Conservation (phyloP, 1,140 invertebrate species). For the Neoseiulus cucumeris region DNA sequence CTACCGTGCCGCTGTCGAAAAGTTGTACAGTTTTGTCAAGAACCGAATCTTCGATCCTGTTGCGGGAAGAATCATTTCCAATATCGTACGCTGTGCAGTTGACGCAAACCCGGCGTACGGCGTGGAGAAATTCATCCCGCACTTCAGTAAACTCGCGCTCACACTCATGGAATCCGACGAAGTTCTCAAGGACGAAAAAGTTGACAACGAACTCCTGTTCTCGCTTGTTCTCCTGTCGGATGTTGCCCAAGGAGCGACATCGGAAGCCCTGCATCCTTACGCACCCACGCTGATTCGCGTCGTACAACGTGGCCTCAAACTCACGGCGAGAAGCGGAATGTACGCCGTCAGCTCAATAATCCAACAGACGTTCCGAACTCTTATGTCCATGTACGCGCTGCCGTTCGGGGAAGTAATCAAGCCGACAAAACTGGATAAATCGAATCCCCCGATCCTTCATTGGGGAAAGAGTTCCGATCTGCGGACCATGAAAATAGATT, state of each 20-base stretch:
- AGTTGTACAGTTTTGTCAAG: neutral
- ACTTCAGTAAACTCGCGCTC: constrained; percentile 40
- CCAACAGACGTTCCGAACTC: constrained; percentile 33
- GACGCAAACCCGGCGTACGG: constrained; percentile 39
- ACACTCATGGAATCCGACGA: constrained; percentile 37
- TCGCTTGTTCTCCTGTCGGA: constrained; percentile 51
- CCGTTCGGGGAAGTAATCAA: constrained; percentile 40
- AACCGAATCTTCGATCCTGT: neutral
- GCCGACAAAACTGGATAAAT: constrained; percentile 38
- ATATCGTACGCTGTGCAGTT: constrained; percentile 12
- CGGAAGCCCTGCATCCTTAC: constrained; percentile 36
- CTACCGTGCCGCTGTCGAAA: neutral
- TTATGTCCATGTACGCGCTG: constrained; percentile 39
- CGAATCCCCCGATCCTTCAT: constrained; percentile 29
- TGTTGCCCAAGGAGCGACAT: constrained; percentile 38
- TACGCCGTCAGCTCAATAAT: constrained; percentile 33
- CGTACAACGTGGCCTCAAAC: constrained; percentile 38
- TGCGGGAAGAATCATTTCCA: neutral
- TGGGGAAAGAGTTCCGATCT: constrained; percentile 54
- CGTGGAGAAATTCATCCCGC: constrained; percentile 46
- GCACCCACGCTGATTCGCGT: constrained; percentile 37
- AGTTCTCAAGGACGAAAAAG: constrained; percentile 42
- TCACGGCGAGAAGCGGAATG: constrained; percentile 41
- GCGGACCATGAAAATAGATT: constrained; percentile 43
- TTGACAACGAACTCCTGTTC: constrained; percentile 57